Percentiles rank a stretch among this genome's conserved stretches.
phyloP scores from a whole-genome alignment of 1,140 invertebrate genomes.

The Formica selysi region DNA sequence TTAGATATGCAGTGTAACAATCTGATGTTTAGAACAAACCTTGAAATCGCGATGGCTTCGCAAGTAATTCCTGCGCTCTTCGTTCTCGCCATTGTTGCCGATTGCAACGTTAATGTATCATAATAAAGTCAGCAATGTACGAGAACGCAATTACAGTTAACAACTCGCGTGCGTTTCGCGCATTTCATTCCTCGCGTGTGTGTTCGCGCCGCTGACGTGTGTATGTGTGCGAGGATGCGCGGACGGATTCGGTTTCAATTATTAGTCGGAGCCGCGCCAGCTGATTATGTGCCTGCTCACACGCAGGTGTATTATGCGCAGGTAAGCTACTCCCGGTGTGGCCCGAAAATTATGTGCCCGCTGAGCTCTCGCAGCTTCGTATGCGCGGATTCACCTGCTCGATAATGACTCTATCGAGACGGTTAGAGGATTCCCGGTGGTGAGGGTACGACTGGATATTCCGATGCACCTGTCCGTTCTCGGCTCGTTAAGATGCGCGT shows the following conservation, averaged over 20 bases:
- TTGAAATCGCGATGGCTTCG: neutral
- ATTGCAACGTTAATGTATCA: conserved; percentile 51
- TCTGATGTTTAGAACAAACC: conserved; percentile 5
- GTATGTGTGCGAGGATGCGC: neutral
- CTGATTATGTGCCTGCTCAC: conserved; percentile 64
- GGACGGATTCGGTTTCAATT: conserved; percentile 63
- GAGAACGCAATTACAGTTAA: conserved; percentile 27
- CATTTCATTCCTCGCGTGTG: conserved; percentile 23
- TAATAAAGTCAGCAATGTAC: conserved; percentile 56
- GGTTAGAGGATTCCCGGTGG: conserved; percentile 35
- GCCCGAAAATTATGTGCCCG: conserved; percentile 67
- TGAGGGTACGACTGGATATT: conserved; percentile 11
- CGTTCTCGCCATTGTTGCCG: conserved; percentile 14
- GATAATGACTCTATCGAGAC: conserved; percentile 73
- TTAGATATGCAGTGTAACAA: neutral
- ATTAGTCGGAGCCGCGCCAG: conserved; percentile 61
- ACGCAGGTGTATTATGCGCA: conserved; percentile 56
- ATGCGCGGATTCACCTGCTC: conserved; percentile 69
- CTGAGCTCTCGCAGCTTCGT: conserved; percentile 59
- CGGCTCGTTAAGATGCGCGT: conserved; percentile 27
- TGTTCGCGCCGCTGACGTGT: neutral
- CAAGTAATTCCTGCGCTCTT: conserved; percentile 24
- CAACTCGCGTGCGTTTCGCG: conserved; percentile 55
- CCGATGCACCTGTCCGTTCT: conserved; percentile 39
- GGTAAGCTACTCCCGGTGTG: conserved; percentile 65